phyloP scores from a whole-genome alignment of 2,113 vertebrate species.

The Syrmaticus mikado region DNA sequence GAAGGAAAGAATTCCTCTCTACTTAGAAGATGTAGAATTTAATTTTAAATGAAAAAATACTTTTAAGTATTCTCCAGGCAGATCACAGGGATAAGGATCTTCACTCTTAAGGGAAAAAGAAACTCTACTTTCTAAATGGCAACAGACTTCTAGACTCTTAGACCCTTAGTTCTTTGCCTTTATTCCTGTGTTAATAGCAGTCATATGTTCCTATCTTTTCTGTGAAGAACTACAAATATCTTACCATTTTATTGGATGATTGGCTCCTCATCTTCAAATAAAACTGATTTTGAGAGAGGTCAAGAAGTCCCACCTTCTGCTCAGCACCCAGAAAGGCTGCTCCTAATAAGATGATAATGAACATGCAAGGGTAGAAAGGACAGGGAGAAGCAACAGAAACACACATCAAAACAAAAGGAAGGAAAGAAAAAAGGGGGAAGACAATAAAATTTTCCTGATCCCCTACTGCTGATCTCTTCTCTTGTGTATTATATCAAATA shows the following conservation, averaged over 20 bases:
- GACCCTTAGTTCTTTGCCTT: background rate
- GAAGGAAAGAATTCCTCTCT: background rate
- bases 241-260: background rate
- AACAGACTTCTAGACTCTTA: background rate
- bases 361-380: background rate
- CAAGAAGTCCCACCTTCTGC: background rate
- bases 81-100: background rate
- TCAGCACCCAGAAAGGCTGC: background rate
- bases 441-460: background rate
- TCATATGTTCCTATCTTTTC: background rate
- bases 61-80: background rate
- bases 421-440: background rate
- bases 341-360: background rate
- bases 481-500: background rate
- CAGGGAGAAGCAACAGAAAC: background rate
- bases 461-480: background rate
- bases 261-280: background rate
- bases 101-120: rapidly evolving
- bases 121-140: background rate
- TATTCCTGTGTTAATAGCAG: background rate
- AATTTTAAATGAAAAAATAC: background rate
- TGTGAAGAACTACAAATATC: background rate
- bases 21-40: background rate
- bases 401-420: background rate
- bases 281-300: background rate